phyloP scores from a whole-genome alignment of 2,888 invertebrate species.

The Zonitis immaculata region DNA sequence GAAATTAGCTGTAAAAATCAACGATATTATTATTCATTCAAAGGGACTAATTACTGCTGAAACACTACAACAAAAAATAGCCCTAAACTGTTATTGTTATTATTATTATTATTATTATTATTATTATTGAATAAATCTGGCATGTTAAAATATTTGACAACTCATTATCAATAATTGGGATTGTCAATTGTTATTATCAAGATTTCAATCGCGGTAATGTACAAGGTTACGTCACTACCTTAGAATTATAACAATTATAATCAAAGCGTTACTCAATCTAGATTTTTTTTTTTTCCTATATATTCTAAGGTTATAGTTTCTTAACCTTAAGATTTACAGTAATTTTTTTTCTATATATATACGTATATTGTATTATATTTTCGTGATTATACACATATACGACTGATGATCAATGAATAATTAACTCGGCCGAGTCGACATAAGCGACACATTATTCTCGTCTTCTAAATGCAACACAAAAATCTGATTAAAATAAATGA shows the following conservation, averaged over 20 bases:
- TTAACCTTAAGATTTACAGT: background rate
- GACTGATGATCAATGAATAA: slow-evolving; percentile 8
- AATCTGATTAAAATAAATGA: slow-evolving; percentile 17
- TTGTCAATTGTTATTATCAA: background rate
- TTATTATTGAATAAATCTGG: background rate
- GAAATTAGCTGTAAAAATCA: background rate
- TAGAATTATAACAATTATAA: background rate
- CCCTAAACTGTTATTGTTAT: too few species aligned
- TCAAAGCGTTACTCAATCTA: background rate
- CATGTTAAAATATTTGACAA: background rate
- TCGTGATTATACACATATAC: too few species aligned
- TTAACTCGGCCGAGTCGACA: slow-evolving; percentile 6
- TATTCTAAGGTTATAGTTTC: background rate
- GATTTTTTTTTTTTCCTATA: too few species aligned
- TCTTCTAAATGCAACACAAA: slow-evolving; percentile 13
- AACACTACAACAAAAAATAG: too few species aligned
- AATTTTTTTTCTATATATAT: background rate
- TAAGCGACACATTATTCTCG: slow-evolving; percentile 13
- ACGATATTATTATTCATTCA: too few species aligned
- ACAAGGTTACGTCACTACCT: background rate
- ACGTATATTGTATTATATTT: too few species aligned
- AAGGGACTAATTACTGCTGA: too few species aligned
- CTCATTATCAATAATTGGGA: background rate
- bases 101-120: too few species aligned
- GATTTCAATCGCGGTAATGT: background rate